Conservation (phyloP, 2,888 invertebrate genomes). For the Apantesis nais region DNA sequence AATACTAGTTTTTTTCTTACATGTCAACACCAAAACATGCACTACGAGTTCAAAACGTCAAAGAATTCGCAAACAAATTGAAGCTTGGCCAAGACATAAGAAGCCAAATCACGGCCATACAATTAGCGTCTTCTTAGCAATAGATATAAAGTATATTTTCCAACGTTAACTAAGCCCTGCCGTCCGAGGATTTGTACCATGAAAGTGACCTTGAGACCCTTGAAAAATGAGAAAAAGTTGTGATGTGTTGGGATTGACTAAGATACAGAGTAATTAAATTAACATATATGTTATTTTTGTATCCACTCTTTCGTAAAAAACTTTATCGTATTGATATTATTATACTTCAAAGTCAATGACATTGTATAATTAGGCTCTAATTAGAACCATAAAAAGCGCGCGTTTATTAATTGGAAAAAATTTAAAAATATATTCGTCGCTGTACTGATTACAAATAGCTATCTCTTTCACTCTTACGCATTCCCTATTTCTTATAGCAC, state of each 20-base stretch:
- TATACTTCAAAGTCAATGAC: not conserved
- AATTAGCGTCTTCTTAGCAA: conserved; percentile 64
- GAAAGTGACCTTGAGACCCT: conserved; percentile 44
- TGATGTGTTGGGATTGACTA: conserved; percentile 46
- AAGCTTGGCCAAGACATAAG: conserved; percentile 82
- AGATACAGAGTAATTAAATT: conserved; percentile 25
- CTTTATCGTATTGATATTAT: not conserved
- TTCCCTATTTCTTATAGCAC: too few species aligned
- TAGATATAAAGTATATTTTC: conserved; percentile 59
- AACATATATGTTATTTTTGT: not conserved
- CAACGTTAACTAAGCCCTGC: conserved; percentile 77
- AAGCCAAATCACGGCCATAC: conserved; percentile 77
- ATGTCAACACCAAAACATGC: conserved; percentile 61
- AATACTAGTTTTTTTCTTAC: conserved; percentile 12
- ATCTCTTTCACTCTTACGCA: too few species aligned
- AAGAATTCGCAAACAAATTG: conserved; percentile 70
- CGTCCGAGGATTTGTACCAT: conserved; percentile 76
- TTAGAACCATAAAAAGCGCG: too few species aligned
- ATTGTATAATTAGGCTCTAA: too few species aligned
- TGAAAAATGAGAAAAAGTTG: conserved; percentile 40
- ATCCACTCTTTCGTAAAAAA: not conserved
- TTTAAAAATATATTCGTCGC: too few species aligned
- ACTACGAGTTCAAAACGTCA: conserved; percentile 63
- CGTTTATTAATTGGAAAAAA: too few species aligned
- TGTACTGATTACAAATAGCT: too few species aligned